Evolutionary conservation across 2,797 vertebrate genomes (phyloP), one percentile per base, ranked within the genome.

Genomic region (Crocodylus rhombifer): DNA sequence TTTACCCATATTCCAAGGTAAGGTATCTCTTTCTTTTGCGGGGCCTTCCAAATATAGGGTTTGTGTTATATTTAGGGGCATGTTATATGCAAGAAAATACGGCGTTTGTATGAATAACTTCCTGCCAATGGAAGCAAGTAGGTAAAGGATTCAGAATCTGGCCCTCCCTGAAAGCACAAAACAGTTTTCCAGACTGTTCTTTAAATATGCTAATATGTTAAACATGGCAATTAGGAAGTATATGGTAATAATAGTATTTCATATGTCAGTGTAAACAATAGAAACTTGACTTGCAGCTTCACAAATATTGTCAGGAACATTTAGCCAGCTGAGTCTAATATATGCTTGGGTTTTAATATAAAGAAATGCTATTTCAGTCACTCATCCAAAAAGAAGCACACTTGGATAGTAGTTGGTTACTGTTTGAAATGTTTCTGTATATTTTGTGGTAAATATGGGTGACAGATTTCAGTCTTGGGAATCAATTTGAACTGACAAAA

Each of bases 291-390:
- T 88, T 69, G 5, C 14, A 64, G 4, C 73, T 86, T 88, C 91
- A 77, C 78, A 84, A 74, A 95, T 42, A 91, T 36, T 61, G 36
- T 82, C 33, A 25, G 67, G 88, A 82, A 56, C 84, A 69, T 65
- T 88, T 92, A 88, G 69, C 21, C 21, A 91, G 42, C 16, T 89
- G 87, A 87, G 89, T 5, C 14, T 26, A 7, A 86, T 23, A 79
- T 67, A 77, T 42, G 4, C 4, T 87, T 81, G 71, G 23, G 17
- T 87, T 94, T 92, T 82, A 82, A 78, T 86, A 90, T 87, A 64
- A 91, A 88, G 14, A 86, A 88, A 92, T 75, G 10, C 17, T 58
- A 5, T 61, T 86, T 89, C n/a, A 74, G 12, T 71, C 0, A 80
- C 74, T 85, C 88, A 74, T 75, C 73, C 2, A 4, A 80, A 92